Percentiles rank a stretch among this genome's conserved stretches.
Conservation (phyloP, 2,797 vertebrate genomes). For the Danio choprae region DNA sequence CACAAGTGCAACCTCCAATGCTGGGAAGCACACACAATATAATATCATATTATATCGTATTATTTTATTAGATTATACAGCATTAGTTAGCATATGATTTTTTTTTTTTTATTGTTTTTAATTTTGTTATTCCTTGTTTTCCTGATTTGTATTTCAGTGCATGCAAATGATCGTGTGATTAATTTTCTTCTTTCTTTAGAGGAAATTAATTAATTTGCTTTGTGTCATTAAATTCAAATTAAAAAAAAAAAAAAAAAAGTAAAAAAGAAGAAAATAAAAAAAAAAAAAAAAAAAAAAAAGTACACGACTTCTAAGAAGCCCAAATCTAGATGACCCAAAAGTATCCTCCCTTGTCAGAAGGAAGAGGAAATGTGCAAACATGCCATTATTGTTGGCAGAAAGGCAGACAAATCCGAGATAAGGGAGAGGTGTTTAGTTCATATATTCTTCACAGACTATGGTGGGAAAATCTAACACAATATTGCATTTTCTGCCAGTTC, state of each 20-base stretch:
- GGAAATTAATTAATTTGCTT: not conserved
- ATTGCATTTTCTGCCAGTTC: constrained; percentile 49
- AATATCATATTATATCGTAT: not conserved
- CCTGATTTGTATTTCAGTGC: not conserved
- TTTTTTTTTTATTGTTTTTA: too few relatives aligned
- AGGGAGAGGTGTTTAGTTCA: constrained; percentile 51
- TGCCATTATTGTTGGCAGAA: constrained; percentile 43
- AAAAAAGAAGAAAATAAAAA: not conserved
- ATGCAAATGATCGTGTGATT: not conserved
- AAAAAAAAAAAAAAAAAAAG: not conserved
- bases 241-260: not conserved
- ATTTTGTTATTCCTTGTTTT: too few relatives aligned
- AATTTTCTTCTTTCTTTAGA: not conserved
- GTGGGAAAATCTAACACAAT: constrained; percentile 58
- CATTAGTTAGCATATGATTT: not conserved
- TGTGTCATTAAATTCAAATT: too few relatives aligned
- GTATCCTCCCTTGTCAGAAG: constrained; percentile 26
- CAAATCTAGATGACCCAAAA: constrained; percentile 43
- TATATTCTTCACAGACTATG: constrained; percentile 49
- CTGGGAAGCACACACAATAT: too few relatives aligned
- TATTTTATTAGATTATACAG: not conserved
- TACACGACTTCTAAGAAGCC: not conserved
- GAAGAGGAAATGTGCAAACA: constrained; percentile 49
- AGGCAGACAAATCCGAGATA: constrained; percentile 49
- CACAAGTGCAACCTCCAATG: too few relatives aligned